These are phyloP conservation scores for Enteromius unitaeniatus DNA, from an alignment of 2,797 vertebrate species.

Conservation along the genomic window DNA sequence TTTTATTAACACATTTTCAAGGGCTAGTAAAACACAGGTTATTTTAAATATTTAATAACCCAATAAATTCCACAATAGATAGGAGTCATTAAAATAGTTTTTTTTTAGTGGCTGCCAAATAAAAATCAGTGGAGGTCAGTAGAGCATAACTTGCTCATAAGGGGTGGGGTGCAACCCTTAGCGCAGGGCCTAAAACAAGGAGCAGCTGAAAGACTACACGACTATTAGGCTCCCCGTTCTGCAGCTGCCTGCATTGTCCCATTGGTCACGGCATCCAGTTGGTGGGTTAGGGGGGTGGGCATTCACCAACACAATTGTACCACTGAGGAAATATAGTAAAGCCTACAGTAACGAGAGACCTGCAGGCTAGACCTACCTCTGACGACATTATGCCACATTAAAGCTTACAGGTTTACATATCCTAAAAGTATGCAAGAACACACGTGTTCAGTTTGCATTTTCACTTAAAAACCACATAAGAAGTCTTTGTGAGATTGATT, in stretches of 20 bases:
- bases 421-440: background rate
- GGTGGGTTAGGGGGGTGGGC: constrained; percentile 33
- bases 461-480: background rate
- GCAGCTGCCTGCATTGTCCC: constrained; percentile 73
- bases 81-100: background rate
- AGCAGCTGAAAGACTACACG: constrained; percentile 49
- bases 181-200: constrained; percentile 16
- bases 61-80: background rate
- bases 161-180: constrained; percentile 1
- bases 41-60: too few species aligned
- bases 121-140: background rate
- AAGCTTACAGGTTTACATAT: background rate
- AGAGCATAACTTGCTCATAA: constrained; percentile 20
- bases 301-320: constrained; percentile 65
- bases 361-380: background rate
- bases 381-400: background rate
- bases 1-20: too few species aligned
- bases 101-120: background rate
- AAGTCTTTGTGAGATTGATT: constrained; percentile 24
- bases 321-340: constrained; percentile 48
- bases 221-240: constrained; percentile 65
- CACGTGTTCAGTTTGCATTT: background rate
- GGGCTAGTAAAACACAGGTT: too few species aligned
- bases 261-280: constrained; percentile 70
- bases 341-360: constrained; percentile 59